Conservation (phyloP, 1,140 invertebrate species). For the Leptopilina clavipes region DNA sequence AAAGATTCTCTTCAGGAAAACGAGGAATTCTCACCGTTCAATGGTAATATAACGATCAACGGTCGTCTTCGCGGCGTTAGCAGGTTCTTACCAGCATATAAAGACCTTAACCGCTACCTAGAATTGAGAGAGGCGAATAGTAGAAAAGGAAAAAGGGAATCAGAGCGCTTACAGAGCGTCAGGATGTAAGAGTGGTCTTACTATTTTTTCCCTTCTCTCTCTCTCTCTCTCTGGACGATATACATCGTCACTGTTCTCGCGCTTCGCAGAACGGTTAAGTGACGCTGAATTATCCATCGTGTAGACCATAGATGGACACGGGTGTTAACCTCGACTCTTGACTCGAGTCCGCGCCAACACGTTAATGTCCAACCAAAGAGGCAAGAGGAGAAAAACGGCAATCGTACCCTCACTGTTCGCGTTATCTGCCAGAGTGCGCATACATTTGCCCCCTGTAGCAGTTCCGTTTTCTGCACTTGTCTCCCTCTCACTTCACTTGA, state of each 20-base stretch:
- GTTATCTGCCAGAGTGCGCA: constrained; percentile 42
- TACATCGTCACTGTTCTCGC: constrained; percentile 44
- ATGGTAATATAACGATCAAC: constrained; percentile 45
- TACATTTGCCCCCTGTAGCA: constrained; percentile 46
- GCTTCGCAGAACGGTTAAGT: constrained; percentile 42
- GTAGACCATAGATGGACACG: constrained; percentile 21
- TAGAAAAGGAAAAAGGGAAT: constrained; percentile 44
- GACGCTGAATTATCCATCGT: constrained; percentile 32
- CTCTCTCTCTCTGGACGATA: constrained; percentile 35
- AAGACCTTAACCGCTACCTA: constrained; percentile 46
- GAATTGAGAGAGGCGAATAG: constrained; percentile 45
- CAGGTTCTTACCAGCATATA: constrained; percentile 40
- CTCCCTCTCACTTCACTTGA: constrained; percentile 31
- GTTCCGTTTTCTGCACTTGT: constrained; percentile 51
- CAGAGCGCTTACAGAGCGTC: constrained; percentile 42
- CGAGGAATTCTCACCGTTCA: constrained; percentile 20
- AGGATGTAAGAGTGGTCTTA: constrained; percentile 14
- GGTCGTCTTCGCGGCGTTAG: constrained; percentile 25
- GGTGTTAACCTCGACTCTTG: constrained; percentile 33
- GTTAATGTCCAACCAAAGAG: constrained; percentile 46
- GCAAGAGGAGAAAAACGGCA: constrained; percentile 46
- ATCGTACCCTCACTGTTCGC: constrained; percentile 41
- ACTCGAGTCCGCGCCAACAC: constrained; percentile 32
- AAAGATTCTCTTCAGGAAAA: constrained; percentile 26
- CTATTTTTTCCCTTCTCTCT: neutral